A percentile compares a stretch with the other conserved stretches of the same genome.
phyloP scores from a whole-genome alignment of 1,140 invertebrate genomes.

The Lethrus apterus region DNA sequence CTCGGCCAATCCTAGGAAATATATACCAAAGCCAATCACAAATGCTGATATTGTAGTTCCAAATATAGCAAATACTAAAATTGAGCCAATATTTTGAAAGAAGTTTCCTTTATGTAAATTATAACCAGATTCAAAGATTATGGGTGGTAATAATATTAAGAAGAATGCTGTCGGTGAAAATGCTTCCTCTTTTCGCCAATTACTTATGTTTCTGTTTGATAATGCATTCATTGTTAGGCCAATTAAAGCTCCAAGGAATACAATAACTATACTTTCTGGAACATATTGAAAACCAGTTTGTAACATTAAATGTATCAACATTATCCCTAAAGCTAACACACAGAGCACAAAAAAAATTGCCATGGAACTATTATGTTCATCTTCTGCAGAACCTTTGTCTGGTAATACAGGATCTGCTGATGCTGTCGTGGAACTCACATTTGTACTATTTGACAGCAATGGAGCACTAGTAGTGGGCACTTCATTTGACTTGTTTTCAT shows the following conservation, averaged over 20 bases:
- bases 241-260: constrained; percentile 88
- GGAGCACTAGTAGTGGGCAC: background rate
- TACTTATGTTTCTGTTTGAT: constrained; percentile 82
- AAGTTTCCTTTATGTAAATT: constrained; percentile 99
- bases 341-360: constrained; percentile 95
- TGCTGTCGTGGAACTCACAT: constrained; percentile 42
- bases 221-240: constrained; percentile 86
- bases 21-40: constrained; percentile 89
- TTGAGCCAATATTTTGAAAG: constrained; percentile 95
- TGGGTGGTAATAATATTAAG: constrained; percentile 91
- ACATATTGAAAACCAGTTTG: constrained; percentile 94
- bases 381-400: constrained; percentile 81
- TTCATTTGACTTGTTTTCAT: background rate
- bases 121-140: constrained; percentile 98
- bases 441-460: constrained; percentile 38
- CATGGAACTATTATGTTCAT: constrained; percentile 93
- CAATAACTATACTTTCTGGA: constrained; percentile 95
- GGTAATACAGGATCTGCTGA: constrained; percentile 62
- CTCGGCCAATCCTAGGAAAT: constrained; percentile 81
- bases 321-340: constrained; percentile 84
- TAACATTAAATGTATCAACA: constrained; percentile 90
- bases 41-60: constrained; percentile 94
- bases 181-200: constrained; percentile 94
- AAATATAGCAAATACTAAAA: constrained; percentile 92
- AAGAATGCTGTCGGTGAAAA: constrained; percentile 98